Conservation (phyloP, 1,140 invertebrate genomes). For the Daktulosphaira vitifoliae region DNA sequence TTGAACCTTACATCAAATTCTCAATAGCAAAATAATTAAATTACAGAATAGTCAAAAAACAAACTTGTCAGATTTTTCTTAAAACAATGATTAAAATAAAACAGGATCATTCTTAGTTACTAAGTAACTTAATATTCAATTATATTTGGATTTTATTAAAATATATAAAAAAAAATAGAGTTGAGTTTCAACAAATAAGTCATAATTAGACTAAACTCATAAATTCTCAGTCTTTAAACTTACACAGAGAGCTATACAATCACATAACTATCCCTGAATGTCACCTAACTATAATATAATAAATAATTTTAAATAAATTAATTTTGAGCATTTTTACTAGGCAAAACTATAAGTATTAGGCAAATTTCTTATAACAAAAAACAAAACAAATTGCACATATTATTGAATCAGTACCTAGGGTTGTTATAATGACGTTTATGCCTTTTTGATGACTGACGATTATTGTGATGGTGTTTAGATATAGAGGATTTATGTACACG, state of each 20-base stretch:
- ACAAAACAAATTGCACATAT: constrained; percentile 28
- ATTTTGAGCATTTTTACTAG: constrained; percentile 25
- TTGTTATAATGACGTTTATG: constrained; percentile 13
- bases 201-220: constrained; percentile 22
- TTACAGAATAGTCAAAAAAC: too few species aligned
- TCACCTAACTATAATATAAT: background rate
- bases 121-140: constrained; percentile 13
- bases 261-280: constrained; percentile 13
- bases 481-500: constrained; percentile 8
- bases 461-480: constrained; percentile 2
- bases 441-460: constrained; percentile 17
- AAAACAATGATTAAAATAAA: too few species aligned
- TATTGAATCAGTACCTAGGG: constrained; percentile 7
- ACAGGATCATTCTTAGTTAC: background rate
- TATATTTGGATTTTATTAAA: constrained; percentile 14
- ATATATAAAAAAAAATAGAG: constrained; percentile 12
- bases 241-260: constrained; percentile 28
- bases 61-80: too few species aligned
- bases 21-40: background rate
- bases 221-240: constrained; percentile 25
- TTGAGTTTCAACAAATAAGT: constrained; percentile 6
- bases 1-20: constrained; percentile 13
- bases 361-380: background rate
- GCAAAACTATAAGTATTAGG: background rate
- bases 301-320: constrained; percentile 19